These are phyloP conservation scores for Phycodurus eques DNA, from an alignment of 2,113 vertebrate genomes.

Conservation along the genomic window DNA sequence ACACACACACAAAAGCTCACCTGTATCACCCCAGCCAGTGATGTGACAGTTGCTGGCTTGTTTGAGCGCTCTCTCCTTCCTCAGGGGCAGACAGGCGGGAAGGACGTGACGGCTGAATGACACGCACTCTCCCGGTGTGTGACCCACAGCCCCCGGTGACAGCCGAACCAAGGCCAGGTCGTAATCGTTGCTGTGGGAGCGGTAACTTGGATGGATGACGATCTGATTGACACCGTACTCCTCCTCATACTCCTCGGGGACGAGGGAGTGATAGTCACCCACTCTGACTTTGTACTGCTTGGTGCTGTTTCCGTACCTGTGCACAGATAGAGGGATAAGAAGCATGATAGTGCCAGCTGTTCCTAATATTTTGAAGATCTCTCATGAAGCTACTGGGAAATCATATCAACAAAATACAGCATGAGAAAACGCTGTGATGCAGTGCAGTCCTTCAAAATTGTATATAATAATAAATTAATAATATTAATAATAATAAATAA, in stretches of 20 bases:
- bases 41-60: slow-evolving; percentile 86
- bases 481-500: too few species aligned
- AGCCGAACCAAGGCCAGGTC: slow-evolving; percentile 88
- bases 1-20: slow-evolving; percentile 63
- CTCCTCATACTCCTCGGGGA: slow-evolving; percentile 90
- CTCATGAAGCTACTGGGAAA: too few species aligned
- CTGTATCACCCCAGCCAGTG: slow-evolving; percentile 98
- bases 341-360: too few species aligned
- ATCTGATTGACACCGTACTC: slow-evolving; percentile 84
- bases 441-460: too few species aligned
- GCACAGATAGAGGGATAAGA: not conserved
- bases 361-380: too few species aligned
- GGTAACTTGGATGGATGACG: slow-evolving; percentile 81
- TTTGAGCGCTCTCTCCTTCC: slow-evolving; percentile 83
- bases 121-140: slow-evolving; percentile 66
- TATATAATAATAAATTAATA: too few species aligned
- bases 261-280: slow-evolving; percentile 92
- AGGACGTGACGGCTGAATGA: slow-evolving; percentile 82
- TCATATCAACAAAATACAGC: too few species aligned
- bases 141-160: slow-evolving; percentile 70
- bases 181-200: slow-evolving; percentile 83
- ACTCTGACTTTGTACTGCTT: slow-evolving; percentile 85
- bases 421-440: too few species aligned
- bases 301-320: slow-evolving; percentile 89
- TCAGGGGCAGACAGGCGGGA: slow-evolving; percentile 85